These are phyloP conservation scores for Caranx melampygus DNA, from an alignment of 2,113 vertebrate genomes.

Conservation along the genomic window DNA sequence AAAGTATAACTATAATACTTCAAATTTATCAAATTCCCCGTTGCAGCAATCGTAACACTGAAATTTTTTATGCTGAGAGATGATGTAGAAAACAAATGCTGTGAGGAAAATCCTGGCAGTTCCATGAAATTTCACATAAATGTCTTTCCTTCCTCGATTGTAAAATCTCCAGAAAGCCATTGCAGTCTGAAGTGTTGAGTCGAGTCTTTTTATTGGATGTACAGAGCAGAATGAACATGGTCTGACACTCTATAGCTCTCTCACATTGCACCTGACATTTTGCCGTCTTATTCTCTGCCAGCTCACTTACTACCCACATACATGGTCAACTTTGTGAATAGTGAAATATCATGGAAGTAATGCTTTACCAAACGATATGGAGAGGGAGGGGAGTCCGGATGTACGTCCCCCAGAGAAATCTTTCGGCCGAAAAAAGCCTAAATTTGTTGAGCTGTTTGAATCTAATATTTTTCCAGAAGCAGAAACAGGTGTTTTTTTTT, in stretches of 20 bases:
- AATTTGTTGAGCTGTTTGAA: too few species aligned
- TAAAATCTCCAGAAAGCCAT: not conserved
- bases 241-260: not conserved
- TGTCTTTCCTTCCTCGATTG: conserved; percentile 10
- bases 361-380: too few species aligned
- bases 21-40: conserved; percentile 29
- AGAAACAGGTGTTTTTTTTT: too few species aligned
- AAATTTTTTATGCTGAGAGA: conserved; percentile 15
- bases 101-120: conserved; percentile 9
- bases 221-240: not conserved
- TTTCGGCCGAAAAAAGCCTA: too few species aligned
- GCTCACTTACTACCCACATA: too few species aligned
- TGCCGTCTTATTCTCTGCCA: not conserved
- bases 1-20: conserved; percentile 35
- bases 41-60: not conserved
- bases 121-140: conserved; percentile 1
- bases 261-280: conserved; percentile 1
- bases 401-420: too few species aligned
- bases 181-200: conserved; percentile 4
- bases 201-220: not conserved
- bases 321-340: too few species aligned
- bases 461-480: too few species aligned
- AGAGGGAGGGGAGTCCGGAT: too few species aligned
- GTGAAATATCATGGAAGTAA: too few species aligned
- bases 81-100: conserved; percentile 11